Base-by-base conservation (phyloP, 1,140 invertebrate genomes). In the Platyscapa corneri region DNA sequence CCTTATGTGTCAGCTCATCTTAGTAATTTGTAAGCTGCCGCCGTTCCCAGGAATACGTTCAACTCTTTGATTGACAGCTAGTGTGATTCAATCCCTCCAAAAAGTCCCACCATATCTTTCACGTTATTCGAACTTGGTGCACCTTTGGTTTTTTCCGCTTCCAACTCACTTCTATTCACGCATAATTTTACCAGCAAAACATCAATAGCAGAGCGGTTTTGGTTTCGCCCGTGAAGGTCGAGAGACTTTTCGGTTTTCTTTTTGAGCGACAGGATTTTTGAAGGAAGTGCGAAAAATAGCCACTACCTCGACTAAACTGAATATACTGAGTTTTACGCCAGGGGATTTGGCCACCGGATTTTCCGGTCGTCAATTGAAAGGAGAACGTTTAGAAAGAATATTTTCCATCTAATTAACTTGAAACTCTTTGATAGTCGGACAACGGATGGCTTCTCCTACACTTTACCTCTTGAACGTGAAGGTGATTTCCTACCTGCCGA, bases 401-500 rank as follows among this genome's bases (percentile, higher is more conserved):
- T 78, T 84, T 84, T 78, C 83, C 74, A 79, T 67, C 34, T 79
- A 84, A 79, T 78, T 77, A 84, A 84, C 83, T 77, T 49, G 83
- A 84, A 75, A 79, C 74, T 84, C 60, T 84, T 79, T 34, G 74
- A 72, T 78, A 39, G 65, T 42, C 39, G 18, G 27, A 39, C 83
- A 83, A 89, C 89, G 80, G 78, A 60, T 86, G 85, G 16, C 46
- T 53, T 10, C 86, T 88, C 86, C 83, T 86, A 86, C 0, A 88
- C 85, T 87, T 86, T 60, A 70, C 86, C 27, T 83, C 87, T 89
- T 85, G 42, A 83, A 79, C 82, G 65, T 74, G 86, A 70, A 37
- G 67, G 39, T 75, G 72, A 75, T 75, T 77, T 89, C 87, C 83
- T 88, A 87, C 87, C 89, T 89, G 78, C 82, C 70, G 85, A 83